Evolutionary conservation across 2,888 invertebrate genomes (phyloP).

Genomic region (Coleophora flavipennella): DNA sequence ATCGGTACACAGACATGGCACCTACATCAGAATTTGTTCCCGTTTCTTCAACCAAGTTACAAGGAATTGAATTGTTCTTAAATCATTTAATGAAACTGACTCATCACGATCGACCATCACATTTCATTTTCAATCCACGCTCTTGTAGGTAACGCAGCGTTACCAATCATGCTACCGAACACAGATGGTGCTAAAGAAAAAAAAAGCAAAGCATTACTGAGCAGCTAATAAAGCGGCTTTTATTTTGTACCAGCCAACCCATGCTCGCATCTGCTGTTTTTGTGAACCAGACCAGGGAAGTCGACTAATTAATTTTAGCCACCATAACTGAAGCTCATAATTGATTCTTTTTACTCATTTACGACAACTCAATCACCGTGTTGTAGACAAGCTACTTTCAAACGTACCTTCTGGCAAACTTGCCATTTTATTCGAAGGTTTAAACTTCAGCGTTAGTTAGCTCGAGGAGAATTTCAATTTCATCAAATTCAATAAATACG

Average conservation of each 20-base stretch:
- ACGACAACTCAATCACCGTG: constrained; percentile 36
- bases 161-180: constrained; percentile 26
- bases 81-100: no score
- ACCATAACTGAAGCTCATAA: constrained; percentile 47
- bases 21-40: no score
- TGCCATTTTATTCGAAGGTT: constrained; percentile 1
- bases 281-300: constrained; percentile 49
- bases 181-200: constrained; percentile 57
- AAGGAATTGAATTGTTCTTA: no score
- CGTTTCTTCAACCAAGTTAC: no score
- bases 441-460: constrained; percentile 1
- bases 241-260: constrained; percentile 32
- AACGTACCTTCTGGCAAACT: no score
- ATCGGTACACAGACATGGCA: no score
- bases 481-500: no score
- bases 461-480: no score
- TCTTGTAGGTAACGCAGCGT: constrained; percentile 27
- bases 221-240: constrained; percentile 59
- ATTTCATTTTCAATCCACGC: constrained; percentile 4
- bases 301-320: constrained; percentile 57
- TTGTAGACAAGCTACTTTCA: constrained; percentile 1
- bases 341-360: constrained; percentile 59
- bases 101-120: no score
- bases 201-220: constrained; percentile 53
- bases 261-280: constrained; percentile 61